These are phyloP conservation scores for Myrmecobius fasciatus DNA, from an alignment of 2,113 vertebrate genomes.

Conservation along the genomic window DNA sequence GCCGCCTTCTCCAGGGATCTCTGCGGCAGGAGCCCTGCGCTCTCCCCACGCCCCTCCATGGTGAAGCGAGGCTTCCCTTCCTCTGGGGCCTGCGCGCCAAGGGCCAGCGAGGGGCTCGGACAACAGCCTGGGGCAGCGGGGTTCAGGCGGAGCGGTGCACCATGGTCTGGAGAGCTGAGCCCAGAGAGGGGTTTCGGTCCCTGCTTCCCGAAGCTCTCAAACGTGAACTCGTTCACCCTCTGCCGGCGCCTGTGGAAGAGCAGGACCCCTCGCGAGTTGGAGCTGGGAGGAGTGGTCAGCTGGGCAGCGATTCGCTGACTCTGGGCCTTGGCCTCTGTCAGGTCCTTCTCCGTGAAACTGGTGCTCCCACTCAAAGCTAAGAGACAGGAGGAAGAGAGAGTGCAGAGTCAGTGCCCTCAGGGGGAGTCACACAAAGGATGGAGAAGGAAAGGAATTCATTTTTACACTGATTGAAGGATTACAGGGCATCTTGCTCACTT, in stretches of 20 bases:
- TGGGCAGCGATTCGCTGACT: slow-evolving; percentile 94
- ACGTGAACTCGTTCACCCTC: slow-evolving; percentile 90
- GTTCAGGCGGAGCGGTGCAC: slow-evolving; percentile 81
- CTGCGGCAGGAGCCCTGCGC: slow-evolving; percentile 50
- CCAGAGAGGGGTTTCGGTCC: slow-evolving; percentile 63
- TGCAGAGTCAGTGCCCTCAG: slow-evolving; percentile 36
- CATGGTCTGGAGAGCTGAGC: slow-evolving; percentile 80
- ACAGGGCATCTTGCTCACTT: background rate
- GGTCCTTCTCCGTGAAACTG: slow-evolving; percentile 93
- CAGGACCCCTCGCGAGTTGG: slow-evolving; percentile 93
- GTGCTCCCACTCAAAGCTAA: slow-evolving; percentile 90
- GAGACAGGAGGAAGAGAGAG: slow-evolving; percentile 55
- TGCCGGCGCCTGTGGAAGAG: slow-evolving; percentile 95
- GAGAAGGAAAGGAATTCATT: background rate
- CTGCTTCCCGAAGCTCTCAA: slow-evolving; percentile 82
- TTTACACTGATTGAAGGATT: background rate
- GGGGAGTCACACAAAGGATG: too few species aligned
- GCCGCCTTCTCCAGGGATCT: slow-evolving; percentile 58
- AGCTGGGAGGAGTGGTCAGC: slow-evolving; percentile 90
- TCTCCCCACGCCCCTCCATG: slow-evolving; percentile 86
- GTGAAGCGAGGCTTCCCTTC: slow-evolving; percentile 61
- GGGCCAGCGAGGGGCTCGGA: slow-evolving; percentile 22
- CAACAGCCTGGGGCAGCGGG: slow-evolving; percentile 62
- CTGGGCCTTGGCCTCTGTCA: slow-evolving; percentile 91
- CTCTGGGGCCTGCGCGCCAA: background rate